Conservation (phyloP, 2,797 vertebrate species). For the Alosa sapidissima region DNA sequence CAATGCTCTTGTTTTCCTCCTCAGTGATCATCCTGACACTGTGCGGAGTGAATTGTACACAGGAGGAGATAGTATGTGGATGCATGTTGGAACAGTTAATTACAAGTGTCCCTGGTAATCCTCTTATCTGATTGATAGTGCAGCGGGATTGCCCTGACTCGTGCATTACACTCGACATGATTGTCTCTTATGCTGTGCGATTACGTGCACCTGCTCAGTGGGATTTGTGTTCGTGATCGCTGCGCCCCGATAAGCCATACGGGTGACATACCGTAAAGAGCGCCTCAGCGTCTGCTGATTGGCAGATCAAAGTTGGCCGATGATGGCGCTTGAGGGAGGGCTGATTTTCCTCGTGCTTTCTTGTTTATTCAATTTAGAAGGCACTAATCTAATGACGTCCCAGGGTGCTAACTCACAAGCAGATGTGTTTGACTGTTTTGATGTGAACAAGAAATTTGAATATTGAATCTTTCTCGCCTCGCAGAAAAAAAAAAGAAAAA, state of each 20-base stretch:
- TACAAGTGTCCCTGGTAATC: constrained; percentile 11
- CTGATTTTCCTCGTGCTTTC: neutral
- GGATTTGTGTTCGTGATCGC: neutral
- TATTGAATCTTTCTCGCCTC: neutral
- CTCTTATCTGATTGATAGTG: constrained; percentile 16
- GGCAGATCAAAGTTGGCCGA: constrained; percentile 1
- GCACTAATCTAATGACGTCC: constrained; percentile 13
- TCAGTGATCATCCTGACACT: neutral
- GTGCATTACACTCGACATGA: neutral
- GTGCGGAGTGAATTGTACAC: neutral
- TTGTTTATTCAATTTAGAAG: constrained; percentile 22
- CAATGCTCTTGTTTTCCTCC: neutral
- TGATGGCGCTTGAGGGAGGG: neutral
- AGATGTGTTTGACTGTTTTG: neutral
- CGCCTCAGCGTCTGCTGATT: neutral
- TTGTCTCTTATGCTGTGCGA: neutral
- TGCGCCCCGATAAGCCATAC: neutral
- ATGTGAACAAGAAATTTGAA: constrained; percentile 14
- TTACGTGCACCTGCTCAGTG: neutral
- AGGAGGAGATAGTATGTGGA: neutral
- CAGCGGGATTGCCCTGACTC: neutral
- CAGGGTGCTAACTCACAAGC: neutral
- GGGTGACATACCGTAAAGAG: neutral
- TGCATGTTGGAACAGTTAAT: constrained; percentile 13
- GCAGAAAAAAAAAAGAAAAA: neutral